phyloP scores from a whole-genome alignment of 2,113 vertebrate genomes.

The Tympanuchus pallidicinctus region DNA sequence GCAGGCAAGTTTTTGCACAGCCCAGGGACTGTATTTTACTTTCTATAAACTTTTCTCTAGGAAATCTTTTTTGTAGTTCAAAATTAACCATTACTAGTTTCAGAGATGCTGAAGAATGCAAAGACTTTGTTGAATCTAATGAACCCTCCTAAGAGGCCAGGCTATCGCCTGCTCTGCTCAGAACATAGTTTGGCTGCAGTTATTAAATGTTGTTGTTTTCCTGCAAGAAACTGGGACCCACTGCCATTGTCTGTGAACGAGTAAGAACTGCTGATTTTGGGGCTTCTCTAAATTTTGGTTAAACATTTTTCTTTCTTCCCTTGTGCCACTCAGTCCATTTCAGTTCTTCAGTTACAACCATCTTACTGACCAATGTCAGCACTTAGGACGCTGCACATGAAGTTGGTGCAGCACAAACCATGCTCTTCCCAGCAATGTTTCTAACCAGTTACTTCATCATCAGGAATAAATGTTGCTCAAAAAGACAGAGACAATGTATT shows the following conservation, averaged over 20 bases:
- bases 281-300: not conserved
- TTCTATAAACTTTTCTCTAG: not conserved
- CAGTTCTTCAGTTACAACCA: not conserved
- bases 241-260: not conserved
- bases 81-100: not conserved
- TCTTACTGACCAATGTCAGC: not conserved
- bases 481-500: not conserved
- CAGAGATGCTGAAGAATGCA: not conserved
- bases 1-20: not conserved
- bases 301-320: not conserved
- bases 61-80: not conserved
- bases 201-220: not conserved
- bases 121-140: not conserved
- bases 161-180: rapidly evolving
- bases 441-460: not conserved
- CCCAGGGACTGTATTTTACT: not conserved
- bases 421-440: not conserved
- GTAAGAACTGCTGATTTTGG: not conserved
- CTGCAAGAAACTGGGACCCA: not conserved
- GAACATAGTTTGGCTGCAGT: not conserved
- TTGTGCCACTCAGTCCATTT: not conserved
- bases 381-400: not conserved
- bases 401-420: not conserved
- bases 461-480: not conserved
- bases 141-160: not conserved